Evolutionary conservation across 1,140 invertebrate species (phyloP).

Genomic region (Meloidogyne floridensis): DNA sequence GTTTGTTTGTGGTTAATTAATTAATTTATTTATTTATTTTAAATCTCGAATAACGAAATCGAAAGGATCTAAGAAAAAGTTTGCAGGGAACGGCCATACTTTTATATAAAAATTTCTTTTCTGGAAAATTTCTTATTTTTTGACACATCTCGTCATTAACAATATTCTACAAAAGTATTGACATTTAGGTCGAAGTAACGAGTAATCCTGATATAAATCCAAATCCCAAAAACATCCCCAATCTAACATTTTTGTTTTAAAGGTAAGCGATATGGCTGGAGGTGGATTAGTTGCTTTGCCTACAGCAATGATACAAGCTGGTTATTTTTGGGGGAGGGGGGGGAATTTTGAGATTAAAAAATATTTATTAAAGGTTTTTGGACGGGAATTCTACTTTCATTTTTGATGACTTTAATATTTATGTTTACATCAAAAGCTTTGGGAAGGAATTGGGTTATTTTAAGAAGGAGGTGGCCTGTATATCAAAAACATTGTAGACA

Average conservation of each 20-base stretch:
- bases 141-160: no score
- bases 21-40: no score
- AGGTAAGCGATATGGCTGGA: constrained; percentile 63
- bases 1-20: constrained; percentile 25
- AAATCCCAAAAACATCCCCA: no score
- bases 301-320: constrained; percentile 59
- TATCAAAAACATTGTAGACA: constrained; percentile 70
- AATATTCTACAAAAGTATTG: no score
- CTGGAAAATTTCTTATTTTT: no score
- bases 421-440: constrained; percentile 66
- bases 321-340: constrained; percentile 16
- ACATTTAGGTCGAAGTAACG: no score
- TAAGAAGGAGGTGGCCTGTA: constrained; percentile 73
- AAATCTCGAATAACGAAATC: no score
- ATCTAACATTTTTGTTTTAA: constrained; percentile 29
- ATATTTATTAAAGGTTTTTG: constrained; percentile 49
- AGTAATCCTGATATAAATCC: no score
- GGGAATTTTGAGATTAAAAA: neutral
- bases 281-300: constrained; percentile 60
- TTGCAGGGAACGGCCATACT: no score
- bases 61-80: no score
- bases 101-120: no score
- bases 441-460: constrained; percentile 75
- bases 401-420: constrained; percentile 54
- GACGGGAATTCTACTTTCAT: constrained; percentile 47